Conservation (phyloP, 2,888 invertebrate species). For the Suillia variegata region DNA sequence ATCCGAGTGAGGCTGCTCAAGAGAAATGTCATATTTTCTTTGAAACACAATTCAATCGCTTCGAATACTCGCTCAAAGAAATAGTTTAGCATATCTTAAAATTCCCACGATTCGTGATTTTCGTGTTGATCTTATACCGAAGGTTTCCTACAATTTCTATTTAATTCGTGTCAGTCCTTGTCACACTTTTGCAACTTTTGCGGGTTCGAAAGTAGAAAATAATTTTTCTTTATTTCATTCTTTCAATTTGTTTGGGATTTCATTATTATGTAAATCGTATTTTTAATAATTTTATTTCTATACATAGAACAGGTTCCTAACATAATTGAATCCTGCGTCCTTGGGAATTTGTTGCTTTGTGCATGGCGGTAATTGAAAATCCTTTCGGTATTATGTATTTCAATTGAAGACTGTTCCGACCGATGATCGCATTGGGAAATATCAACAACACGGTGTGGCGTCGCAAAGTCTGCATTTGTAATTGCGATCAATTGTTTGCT, state of each 20-base stretch:
- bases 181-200: conserved; percentile 3
- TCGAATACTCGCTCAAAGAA: too few relatives aligned
- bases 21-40: not conserved
- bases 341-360: not conserved
- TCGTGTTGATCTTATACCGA: not conserved
- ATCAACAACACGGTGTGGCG: too few relatives aligned
- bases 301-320: not conserved
- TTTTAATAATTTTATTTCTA: not conserved
- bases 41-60: not conserved
- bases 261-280: not conserved
- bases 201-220: too few relatives aligned
- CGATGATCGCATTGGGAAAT: too few relatives aligned
- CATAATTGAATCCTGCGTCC: not conserved
- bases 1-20: not conserved
- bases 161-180: not conserved
- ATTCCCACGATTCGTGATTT: conserved; percentile 2
- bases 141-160: not conserved
- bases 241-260: not conserved
- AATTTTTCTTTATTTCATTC: not conserved
- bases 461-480: too few relatives aligned
- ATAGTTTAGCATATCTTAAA: too few relatives aligned
- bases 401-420: too few relatives aligned
- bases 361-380: too few relatives aligned
- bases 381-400: too few relatives aligned
- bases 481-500: too few relatives aligned